Base-by-base conservation (phyloP, 2,113 vertebrate species). In the Nicator chloris region DNA sequence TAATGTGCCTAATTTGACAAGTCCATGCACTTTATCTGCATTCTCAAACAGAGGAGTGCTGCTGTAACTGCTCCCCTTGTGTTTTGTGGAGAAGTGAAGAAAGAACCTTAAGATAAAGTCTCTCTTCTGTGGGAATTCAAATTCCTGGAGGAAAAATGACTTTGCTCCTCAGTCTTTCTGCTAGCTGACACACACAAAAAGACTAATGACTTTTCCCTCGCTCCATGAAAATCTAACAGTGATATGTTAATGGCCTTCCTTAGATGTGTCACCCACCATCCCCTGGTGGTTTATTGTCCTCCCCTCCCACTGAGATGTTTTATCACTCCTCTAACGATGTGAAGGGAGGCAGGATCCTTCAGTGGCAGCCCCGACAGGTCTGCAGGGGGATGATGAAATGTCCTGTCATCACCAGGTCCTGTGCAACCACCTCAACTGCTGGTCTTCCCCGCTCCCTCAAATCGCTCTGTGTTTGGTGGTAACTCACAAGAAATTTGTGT, bases 321-420 rank as follows among this genome's bases (percentile, higher is more conserved):
- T 61, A 82, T 95, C 77, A 72, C 73, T 64, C 50, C 37, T 91
- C 77, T 92, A 69, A 91, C 8, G 57, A 85, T n/a, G 71, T 22
- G 39, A 39, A 82, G n/a, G 63, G 61, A 89, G 65, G 40, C 35
- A 71, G 0, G 9, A 40, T 75, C 39, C 44, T 79, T 42, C 44
- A 63, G n/a, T n/a, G n/a, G 60, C 39, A 71, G 72, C 59, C 45
- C 40, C 0, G 0, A 21, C 51, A 54, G 0, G 0, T 53, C 70
- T 54, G n/a, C 53, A 42, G 26, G 4, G 33, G 35, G 15, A 42
- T 92, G 78, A 87, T 69, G 66, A 35, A 94, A 31, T 30, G 30
- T 61, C 6, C 45, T 82, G 56, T 76, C 57, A 42, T 23, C 0
- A 4, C 49, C 63, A 47, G 71, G 42, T 82, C 70, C 50, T 53